Evolutionary conservation across 2,113 vertebrate species (phyloP).

Genomic region (Pelecanus crispus): DNA sequence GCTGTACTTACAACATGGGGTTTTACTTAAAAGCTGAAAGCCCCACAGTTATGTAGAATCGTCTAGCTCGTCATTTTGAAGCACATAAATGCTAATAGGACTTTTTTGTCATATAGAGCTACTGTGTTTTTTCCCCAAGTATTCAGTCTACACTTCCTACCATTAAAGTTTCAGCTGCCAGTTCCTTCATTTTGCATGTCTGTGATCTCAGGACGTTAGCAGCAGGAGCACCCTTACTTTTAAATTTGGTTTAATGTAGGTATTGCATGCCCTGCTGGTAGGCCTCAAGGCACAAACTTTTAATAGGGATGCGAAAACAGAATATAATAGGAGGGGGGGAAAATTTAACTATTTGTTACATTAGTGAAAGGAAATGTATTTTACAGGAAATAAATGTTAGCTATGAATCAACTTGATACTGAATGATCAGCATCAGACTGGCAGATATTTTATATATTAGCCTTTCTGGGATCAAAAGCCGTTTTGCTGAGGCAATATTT

Average conservation of each 20-base stretch:
- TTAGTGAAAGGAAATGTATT: slow-evolving; percentile 11
- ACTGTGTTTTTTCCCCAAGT: slow-evolving; percentile 50
- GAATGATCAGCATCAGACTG: neutral
- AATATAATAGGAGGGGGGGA: slow-evolving; percentile 19
- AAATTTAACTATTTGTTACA: slow-evolving; percentile 57
- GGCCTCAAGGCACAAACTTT: slow-evolving; percentile 76
- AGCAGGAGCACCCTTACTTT: slow-evolving; percentile 81
- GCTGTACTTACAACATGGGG: neutral
- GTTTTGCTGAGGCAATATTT: neutral
- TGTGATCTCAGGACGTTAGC: slow-evolving; percentile 77
- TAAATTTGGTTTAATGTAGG: slow-evolving; percentile 81
- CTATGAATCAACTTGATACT: neutral
- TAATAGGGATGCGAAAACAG: slow-evolving; percentile 65
- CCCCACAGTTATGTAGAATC: neutral
- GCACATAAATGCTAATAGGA: slow-evolving; percentile 49
- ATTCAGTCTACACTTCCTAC: slow-evolving; percentile 63
- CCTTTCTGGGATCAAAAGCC: neutral
- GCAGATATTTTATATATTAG: neutral
- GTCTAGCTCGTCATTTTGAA: slow-evolving; percentile 41
- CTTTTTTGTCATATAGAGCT: slow-evolving; percentile 66
- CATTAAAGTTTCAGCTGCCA: slow-evolving; percentile 80
- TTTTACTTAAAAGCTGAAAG: slow-evolving; percentile 14
- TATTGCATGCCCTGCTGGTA: slow-evolving; percentile 76
- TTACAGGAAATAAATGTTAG: neutral
- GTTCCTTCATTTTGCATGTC: slow-evolving; percentile 76